Conservation (phyloP, 2,113 vertebrate species). For the Trogon melanurus region DNA sequence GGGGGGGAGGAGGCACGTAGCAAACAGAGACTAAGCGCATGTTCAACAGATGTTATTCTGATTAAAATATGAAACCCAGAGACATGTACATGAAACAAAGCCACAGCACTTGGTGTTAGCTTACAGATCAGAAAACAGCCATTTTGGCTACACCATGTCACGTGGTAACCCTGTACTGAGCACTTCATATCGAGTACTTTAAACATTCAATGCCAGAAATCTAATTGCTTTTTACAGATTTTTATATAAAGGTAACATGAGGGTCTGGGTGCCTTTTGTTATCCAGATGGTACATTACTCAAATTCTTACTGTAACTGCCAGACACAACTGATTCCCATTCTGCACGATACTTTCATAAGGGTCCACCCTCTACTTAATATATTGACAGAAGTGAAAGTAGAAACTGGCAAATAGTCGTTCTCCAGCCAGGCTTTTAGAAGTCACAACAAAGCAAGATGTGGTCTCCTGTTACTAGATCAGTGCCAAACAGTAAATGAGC, state of each 20-base stretch:
- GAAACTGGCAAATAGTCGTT: background rate
- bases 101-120: background rate
- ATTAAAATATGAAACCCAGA: background rate
- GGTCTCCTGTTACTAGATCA: background rate
- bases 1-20: background rate
- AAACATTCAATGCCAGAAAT: background rate
- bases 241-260: background rate
- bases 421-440: slow-evolving; percentile 11
- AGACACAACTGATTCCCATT: background rate
- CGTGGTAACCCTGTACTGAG: background rate
- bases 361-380: background rate
- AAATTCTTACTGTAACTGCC: background rate
- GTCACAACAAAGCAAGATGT: background rate
- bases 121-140: background rate
- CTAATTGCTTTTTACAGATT: background rate
- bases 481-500: background rate
- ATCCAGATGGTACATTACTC: background rate
- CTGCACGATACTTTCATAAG: background rate
- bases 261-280: background rate
- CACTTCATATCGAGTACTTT: background rate
- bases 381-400: background rate
- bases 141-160: background rate
- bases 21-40: background rate
- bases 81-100: background rate
- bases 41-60: background rate